Evolutionary conservation across 2,797 vertebrate genomes (phyloP).

Genomic region (Manis javanica): DNA sequence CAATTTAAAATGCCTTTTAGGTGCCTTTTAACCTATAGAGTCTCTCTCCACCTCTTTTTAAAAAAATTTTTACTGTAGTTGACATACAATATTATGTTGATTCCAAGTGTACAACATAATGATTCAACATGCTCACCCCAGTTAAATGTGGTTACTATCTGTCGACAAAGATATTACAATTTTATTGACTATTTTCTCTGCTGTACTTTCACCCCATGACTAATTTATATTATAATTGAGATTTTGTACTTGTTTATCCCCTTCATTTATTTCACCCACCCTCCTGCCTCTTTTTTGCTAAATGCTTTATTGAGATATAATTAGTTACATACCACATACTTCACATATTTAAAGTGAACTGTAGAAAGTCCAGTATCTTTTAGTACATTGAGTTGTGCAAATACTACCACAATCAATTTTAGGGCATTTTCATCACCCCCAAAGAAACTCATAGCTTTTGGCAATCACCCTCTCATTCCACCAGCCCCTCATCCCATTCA

Average conservation of each 20-base stretch:
- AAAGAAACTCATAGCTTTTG: neutral
- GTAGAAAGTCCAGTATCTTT: neutral
- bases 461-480: neutral
- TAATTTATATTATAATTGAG: too few species aligned
- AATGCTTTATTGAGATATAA: slow-evolving; percentile 4
- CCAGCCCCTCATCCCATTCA: neutral
- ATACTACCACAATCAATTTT: neutral
- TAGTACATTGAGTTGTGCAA: neutral
- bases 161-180: too few species aligned
- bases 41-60: neutral
- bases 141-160: too few species aligned
- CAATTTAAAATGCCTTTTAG: neutral
- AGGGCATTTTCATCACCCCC: neutral
- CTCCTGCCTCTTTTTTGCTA: neutral
- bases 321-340: neutral
- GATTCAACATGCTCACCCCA: too few species aligned
- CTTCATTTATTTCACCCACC: too few species aligned
- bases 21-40: neutral
- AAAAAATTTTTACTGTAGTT: too few species aligned
- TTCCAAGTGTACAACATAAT: too few species aligned
- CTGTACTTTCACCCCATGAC: too few species aligned
- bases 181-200: too few species aligned
- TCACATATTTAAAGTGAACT: neutral
- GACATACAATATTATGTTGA: too few species aligned
- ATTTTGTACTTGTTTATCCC: too few species aligned